Percentiles rank a stretch among this genome's conserved stretches.
Conservation (phyloP, 2,797 vertebrate species). For the Coilia nasus region DNA sequence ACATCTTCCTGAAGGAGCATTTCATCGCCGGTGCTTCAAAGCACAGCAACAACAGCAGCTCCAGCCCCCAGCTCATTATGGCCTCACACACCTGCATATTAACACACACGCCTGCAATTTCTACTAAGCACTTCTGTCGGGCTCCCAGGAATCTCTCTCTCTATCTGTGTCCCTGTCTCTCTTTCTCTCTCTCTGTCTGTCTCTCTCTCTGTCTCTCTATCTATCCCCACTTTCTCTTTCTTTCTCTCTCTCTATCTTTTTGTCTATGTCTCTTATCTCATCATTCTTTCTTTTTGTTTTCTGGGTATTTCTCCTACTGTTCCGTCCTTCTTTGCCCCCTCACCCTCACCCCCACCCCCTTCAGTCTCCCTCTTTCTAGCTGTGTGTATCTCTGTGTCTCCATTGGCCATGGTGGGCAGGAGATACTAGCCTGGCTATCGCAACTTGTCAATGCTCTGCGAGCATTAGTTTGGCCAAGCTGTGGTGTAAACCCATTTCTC, state of each 20-base stretch:
- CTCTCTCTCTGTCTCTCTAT: too few species aligned
- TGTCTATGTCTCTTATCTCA: conserved; percentile 31
- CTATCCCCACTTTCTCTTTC: too few species aligned
- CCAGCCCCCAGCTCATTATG: conserved; percentile 70
- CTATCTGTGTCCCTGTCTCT: conserved; percentile 21
- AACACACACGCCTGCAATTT: conserved; percentile 65
- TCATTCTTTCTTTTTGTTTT: conserved; percentile 41
- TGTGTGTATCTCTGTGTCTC: too few species aligned
- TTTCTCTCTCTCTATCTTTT: conserved; percentile 46
- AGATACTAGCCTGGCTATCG: too few species aligned
- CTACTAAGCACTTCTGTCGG: conserved; percentile 56
- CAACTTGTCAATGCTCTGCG: too few species aligned
- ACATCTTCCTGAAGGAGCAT: conserved; percentile 67
- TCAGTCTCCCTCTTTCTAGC: too few species aligned
- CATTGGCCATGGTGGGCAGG: too few species aligned
- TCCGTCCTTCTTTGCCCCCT: not conserved
- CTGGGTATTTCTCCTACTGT: conserved; percentile 29
- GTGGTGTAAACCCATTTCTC: too few species aligned
- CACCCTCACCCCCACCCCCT: too few species aligned
- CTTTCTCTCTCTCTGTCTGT: too few species aligned
- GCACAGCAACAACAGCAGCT: conserved; percentile 66
- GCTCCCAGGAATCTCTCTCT: conserved; percentile 37
- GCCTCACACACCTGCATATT: conserved; percentile 63
- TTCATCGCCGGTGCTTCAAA: conserved; percentile 71
- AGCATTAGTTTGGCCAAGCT: too few species aligned